phyloP scores from a whole-genome alignment of 2,113 vertebrate genomes.

The Salvelinus sp. region DNA sequence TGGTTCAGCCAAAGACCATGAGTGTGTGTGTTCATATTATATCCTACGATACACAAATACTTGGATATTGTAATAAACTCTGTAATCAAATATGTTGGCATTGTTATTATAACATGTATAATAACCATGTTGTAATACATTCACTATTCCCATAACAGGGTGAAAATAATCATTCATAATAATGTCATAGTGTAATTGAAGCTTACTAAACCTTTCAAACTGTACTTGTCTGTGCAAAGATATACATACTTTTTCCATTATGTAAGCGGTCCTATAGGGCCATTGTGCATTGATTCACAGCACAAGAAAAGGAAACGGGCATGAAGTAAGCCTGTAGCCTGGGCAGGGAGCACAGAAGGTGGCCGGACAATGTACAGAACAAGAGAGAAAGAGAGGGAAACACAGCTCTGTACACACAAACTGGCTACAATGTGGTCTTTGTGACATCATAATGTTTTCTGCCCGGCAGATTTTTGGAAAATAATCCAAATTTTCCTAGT shows the following conservation, averaged over 20 bases:
- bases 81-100: not conserved
- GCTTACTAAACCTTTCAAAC: not conserved
- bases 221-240: conserved; percentile 4
- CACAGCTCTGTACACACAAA: conserved; percentile 54
- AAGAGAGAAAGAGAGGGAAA: conserved; percentile 33
- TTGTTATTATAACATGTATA: not conserved
- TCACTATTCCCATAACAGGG: not conserved
- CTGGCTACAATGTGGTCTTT: conserved; percentile 75
- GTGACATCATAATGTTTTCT: conserved; percentile 72
- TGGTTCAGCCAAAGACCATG: conserved; percentile 10
- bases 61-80: not conserved
- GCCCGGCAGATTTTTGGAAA: conserved; percentile 72
- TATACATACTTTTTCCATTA: conserved; percentile 41
- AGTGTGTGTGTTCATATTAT: not conserved
- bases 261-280: conserved; percentile 43
- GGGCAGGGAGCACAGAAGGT: conserved; percentile 54
- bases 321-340: conserved; percentile 54
- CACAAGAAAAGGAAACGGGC: conserved; percentile 60
- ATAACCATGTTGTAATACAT: not conserved
- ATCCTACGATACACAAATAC: not conserved
- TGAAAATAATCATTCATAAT: too few relatives aligned
- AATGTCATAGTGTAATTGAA: not conserved
- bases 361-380: conserved; percentile 58
- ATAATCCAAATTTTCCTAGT: conserved; percentile 74
- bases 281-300: conserved; percentile 63